Evolutionary conservation across 1,140 invertebrate species (phyloP).

Genomic region (Drosophila hydei): DNA sequence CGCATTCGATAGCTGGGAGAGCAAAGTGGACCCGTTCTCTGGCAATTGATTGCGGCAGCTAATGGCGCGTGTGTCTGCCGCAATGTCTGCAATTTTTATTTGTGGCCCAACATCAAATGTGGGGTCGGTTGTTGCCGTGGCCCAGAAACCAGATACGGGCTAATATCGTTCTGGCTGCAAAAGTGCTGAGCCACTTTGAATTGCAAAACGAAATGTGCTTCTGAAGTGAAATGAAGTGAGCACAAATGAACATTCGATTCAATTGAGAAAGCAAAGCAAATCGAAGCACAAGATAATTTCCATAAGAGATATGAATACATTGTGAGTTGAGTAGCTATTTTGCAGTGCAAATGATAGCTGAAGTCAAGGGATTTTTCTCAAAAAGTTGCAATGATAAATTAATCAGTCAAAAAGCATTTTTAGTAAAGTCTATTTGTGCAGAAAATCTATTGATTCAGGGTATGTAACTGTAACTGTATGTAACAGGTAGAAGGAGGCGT

Average conservation of each 20-base stretch:
- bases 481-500: no score
- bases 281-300: not conserved
- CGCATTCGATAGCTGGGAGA: constrained; percentile 38
- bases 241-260: constrained; percentile 2
- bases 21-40: constrained; percentile 60
- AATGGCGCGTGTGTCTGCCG: constrained; percentile 41
- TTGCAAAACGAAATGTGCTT: constrained; percentile 28
- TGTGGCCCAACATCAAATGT: constrained; percentile 54
- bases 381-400: no score
- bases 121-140: constrained; percentile 61
- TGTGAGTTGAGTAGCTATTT: no score
- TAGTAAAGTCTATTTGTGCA: no score
- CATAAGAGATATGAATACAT: not conserved
- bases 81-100: constrained; percentile 38
- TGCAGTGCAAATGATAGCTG: no score
- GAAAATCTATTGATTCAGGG: no score
- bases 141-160: constrained; percentile 43
- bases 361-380: no score
- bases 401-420: not conserved
- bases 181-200: constrained; percentile 18
- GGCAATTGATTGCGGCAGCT: constrained; percentile 57
- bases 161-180: constrained; percentile 12
- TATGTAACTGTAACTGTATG: no score
- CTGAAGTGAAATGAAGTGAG: constrained; percentile 19
- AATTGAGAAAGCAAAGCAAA: constrained; percentile 9